Evolutionary conservation across 2,888 invertebrate species (phyloP).

Genomic region (Adineta ricciae): DNA sequence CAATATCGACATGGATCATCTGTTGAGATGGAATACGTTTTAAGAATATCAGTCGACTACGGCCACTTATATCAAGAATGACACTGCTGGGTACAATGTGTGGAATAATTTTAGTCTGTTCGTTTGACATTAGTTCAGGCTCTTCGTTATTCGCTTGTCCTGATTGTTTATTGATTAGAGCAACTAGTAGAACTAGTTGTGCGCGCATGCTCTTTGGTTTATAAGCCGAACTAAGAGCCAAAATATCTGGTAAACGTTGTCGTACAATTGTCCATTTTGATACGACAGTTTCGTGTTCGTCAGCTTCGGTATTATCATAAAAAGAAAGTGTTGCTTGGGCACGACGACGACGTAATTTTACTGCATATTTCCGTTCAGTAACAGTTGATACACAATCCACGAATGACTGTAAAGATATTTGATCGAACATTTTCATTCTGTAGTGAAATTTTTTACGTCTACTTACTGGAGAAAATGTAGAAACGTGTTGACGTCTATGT

Average conservation of each 20-base stretch:
- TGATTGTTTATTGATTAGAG: neutral
- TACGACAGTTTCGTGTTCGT: neutral
- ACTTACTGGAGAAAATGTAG: neutral
- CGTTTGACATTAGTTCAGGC: neutral
- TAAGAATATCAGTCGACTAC: neutral
- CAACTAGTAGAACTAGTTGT: neutral
- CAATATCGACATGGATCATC: neutral
- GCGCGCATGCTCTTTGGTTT: neutral
- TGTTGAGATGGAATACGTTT: constrained; percentile 7
- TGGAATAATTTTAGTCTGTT: neutral
- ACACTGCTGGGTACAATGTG: neutral
- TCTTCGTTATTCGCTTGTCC: neutral
- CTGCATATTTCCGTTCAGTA: neutral
- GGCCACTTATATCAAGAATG: neutral
- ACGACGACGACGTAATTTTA: neutral
- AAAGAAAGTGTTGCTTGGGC: neutral
- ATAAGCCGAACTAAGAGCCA: neutral
- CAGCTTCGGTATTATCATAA: neutral
- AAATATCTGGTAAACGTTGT: constrained; percentile 18
- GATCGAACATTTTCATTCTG: no score
- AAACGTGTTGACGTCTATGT: neutral
- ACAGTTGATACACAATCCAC: neutral
- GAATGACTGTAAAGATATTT: neutral
- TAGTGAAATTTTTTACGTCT: no score
- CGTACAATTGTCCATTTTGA: constrained; percentile 17